These are phyloP conservation scores for Lepidochitona cinerea DNA, from an alignment of 2,888 invertebrate species.

Conservation along the genomic window DNA sequence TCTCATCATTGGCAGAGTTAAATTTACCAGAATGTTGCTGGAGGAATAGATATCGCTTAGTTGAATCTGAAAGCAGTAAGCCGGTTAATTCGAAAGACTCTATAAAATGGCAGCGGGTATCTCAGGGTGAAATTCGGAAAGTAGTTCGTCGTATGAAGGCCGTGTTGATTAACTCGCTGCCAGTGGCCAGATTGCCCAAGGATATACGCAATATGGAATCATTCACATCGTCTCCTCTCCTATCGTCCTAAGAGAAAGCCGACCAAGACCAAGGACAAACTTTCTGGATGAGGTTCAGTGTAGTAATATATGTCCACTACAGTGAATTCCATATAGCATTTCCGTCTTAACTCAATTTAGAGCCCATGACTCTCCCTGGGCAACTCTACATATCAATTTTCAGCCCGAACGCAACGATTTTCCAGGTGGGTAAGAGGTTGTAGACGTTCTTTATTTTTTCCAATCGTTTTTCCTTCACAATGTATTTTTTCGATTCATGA, in stretches of 20 bases:
- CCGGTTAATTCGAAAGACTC: neutral
- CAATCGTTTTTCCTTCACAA: neutral
- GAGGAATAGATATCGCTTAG: neutral
- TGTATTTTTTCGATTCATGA: too few species aligned
- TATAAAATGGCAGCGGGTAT: neutral
- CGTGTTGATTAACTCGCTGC: too few species aligned
- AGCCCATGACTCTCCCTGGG: too few species aligned
- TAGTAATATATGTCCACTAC: too few species aligned
- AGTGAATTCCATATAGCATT: too few species aligned
- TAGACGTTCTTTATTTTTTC: neutral
- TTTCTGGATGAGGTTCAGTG: too few species aligned
- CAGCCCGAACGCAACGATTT: slow-evolving; percentile 3
- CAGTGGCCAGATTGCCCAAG: too few species aligned
- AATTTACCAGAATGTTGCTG: neutral
- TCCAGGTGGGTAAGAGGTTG: neutral
- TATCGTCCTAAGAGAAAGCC: neutral
- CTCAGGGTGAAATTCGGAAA: too few species aligned
- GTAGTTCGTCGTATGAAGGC: too few species aligned
- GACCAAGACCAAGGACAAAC: too few species aligned
- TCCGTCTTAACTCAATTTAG: neutral
- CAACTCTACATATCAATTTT: neutral
- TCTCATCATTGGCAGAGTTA: slow-evolving; percentile 3
- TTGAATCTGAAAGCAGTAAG: neutral
- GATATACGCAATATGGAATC: neutral
- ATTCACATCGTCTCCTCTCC: neutral